Evolutionary conservation across 2,888 invertebrate species (phyloP).

Genomic region (Asteroscopus sphinx): DNA sequence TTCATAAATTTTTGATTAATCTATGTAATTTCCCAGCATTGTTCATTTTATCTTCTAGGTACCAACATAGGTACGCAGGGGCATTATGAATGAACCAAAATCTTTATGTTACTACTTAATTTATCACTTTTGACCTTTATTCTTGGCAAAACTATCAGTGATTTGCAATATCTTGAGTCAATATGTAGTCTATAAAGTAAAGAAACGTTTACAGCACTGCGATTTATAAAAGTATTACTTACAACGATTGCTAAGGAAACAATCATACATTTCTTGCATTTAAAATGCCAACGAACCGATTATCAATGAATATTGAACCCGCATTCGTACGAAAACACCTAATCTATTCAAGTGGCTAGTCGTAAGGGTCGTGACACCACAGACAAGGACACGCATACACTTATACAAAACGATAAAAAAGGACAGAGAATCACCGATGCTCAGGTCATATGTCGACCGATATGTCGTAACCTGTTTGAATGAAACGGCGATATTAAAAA

Average conservation of each 20-base stretch:
- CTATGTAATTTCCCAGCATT: no score
- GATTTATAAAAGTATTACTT: slow-evolving; percentile 16
- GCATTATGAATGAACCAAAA: not conserved
- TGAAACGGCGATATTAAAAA: slow-evolving; percentile 72
- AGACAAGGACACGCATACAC: slow-evolving; percentile 75
- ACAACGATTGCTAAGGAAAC: slow-evolving; percentile 58
- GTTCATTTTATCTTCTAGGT: no score
- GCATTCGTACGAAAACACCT: slow-evolving; percentile 86
- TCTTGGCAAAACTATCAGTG: no score
- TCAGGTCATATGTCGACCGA: slow-evolving; percentile 87
- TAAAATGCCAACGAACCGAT: slow-evolving; percentile 84
- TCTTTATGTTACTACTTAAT: not conserved
- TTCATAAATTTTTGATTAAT: no score
- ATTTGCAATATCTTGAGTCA: not conserved
- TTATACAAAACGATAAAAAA: slow-evolving; percentile 71
- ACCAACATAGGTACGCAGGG: no score
- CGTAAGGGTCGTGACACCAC: slow-evolving; percentile 84
- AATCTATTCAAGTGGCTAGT: slow-evolving; percentile 89
- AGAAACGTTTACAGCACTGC: not conserved
- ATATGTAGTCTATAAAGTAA: not conserved
- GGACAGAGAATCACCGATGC: slow-evolving; percentile 76
- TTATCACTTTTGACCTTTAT: not conserved
- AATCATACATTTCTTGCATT: slow-evolving; percentile 74
- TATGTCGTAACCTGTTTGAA: slow-evolving; percentile 89
- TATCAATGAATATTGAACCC: slow-evolving; percentile 89